Base-by-base conservation (phyloP, 2,797 vertebrate genomes). In the Jordanella pulchra region DNA sequence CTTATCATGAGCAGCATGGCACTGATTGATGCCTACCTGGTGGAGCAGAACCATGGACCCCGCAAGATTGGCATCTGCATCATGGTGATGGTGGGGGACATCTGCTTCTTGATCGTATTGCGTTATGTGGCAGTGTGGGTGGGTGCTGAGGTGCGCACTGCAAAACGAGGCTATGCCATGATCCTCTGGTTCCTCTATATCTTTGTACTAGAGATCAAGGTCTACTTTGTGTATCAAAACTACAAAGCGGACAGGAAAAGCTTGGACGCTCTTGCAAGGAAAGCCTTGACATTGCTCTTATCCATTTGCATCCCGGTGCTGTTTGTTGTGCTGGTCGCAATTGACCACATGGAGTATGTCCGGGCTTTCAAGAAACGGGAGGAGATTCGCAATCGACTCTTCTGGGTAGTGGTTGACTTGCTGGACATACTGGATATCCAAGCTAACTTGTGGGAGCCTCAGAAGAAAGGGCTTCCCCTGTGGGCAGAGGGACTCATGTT, bases 401-500 rank as follows among this genome's bases (percentile, higher is more conserved):
- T 96, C 83, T 96, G 96, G 96, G 96, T 97, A 72, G 95, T 96
- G 73, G 94, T 97, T 81, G 96, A 97, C 89, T 88, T 97, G 87
- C 87, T 97, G 82, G 96, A 97, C 0, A 90, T 97, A 56, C 83
- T 97, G 91, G 96, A 97, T 86, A 94, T 97, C 82, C 96, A 97
- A 84, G 96, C 96, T 64, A 95, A 95, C 87, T 90, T 97, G 53
- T 95, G 94, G 95, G 94, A 96, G 80, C 95, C 95, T 27, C 96
- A 96, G 70, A 95, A 95, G 91, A 96, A 95, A 76, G 95, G 94
- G 14, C 86, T 95, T 23, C 95, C 94, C 0, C 78, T 95, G 48
- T 95, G 95, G 95, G 94, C 95, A 0, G 95, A 96, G 75, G 94
- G 94, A 13, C 86, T 96, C 72, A 95, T 95, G 95, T 96, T 95